These are phyloP conservation scores for Sceloporus tristichus DNA, from an alignment of 2,113 vertebrate species.

Conservation along the genomic window DNA sequence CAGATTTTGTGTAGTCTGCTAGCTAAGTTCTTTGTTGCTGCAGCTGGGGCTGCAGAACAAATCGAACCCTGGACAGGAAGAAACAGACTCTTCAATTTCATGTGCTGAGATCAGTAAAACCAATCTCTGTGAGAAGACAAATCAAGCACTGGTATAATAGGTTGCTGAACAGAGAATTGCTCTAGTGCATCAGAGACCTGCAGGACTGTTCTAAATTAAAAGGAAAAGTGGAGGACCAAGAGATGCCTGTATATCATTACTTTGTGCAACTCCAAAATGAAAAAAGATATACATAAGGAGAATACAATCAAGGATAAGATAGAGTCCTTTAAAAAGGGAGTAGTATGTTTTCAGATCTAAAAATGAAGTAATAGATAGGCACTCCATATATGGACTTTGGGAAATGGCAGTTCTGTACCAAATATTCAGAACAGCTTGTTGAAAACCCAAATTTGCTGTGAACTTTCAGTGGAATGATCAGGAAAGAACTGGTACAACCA, in stretches of 20 bases:
- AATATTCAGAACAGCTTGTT: background rate
- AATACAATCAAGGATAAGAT: background rate
- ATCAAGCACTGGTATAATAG: conserved; percentile 30
- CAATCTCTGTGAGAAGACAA: conserved; percentile 28
- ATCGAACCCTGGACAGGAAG: conserved; percentile 20
- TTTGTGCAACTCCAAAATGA: conserved; percentile 5
- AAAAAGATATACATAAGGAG: too few relatives aligned
- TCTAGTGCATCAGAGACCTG: conserved; percentile 1
- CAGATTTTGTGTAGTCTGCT: background rate
- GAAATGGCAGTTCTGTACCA: background rate
- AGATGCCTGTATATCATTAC: conserved; percentile 14
- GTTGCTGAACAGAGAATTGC: conserved; percentile 31
- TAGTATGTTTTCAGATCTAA: background rate
- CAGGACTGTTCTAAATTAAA: conserved; percentile 35
- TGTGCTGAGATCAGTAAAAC: conserved; percentile 35
- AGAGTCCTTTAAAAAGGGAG: conserved; percentile 24
- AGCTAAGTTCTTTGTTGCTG: background rate
- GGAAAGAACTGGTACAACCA: too few relatives aligned
- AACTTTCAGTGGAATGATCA: too few relatives aligned
- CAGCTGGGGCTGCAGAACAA: background rate
- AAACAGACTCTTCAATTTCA: conserved; percentile 34
- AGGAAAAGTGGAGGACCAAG: background rate
- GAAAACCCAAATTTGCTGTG: background rate
- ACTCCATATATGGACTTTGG: background rate
- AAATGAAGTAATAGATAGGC: conserved; percentile 10